Base-by-base conservation (phyloP, 2,113 vertebrate species). In the Ancistrus triradiatus region DNA sequence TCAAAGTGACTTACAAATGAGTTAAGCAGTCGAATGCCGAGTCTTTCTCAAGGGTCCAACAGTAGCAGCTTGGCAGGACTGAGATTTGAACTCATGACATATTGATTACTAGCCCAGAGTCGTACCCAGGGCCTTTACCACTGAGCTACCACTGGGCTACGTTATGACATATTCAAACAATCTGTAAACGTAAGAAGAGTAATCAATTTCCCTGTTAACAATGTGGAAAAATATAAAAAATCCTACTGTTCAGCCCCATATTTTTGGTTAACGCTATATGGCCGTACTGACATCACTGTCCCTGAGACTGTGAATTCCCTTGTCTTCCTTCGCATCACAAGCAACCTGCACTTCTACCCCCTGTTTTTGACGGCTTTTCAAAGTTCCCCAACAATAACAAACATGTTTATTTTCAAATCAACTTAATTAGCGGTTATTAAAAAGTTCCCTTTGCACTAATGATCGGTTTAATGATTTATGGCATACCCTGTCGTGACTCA, bases 381-480 rank as follows among this genome's bases (percentile, higher is more conserved):
- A 37, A 42, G 51, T 53, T 43, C 68, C n/a, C 56, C 72, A 74
- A 74, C 65, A 70, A 74, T 72, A 76, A 80, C 53, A 75, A 31
- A 83, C 68, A 63, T 73, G 62, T 55, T 68, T 72, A 71, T 77
- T 77, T 78, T 76, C 77, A 66, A 76, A 78, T 73, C 66, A 64
- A 63, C 58, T 42, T 76, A 80, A 81, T 80, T 68, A 74, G 55
- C 44, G 61, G 71, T 73, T 78, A 76, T 80, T 77, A 68, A 80
- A 80, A 75, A 66, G 66, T 74, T 78, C 65, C 69, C 63, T 74
- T 81, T 42, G 58, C 64, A 47, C 65, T 74, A 79, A 79, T 72
- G 72, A 72, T 70, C 38, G 44, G 51, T 68, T 70, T 76, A 62
- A 76, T 75, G 53, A 78, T 77, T 74, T 75, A 73, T 73, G 33